These are phyloP conservation scores for Ormyrus rosae DNA, from an alignment of 2,888 invertebrate species.

Conservation along the genomic window DNA sequence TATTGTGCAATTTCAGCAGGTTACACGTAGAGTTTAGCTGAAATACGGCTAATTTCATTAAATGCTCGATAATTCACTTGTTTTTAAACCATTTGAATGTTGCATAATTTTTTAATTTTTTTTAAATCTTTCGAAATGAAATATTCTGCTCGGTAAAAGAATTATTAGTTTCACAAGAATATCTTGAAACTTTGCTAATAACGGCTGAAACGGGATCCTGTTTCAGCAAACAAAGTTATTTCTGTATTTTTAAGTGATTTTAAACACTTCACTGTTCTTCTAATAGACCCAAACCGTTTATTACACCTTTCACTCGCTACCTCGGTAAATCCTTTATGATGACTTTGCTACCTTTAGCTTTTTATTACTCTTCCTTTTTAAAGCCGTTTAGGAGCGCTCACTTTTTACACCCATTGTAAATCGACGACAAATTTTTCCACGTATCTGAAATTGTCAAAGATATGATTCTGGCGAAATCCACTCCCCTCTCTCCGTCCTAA, in stretches of 20 bases:
- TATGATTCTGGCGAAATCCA: background rate
- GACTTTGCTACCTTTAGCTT: slow-evolving; percentile 23
- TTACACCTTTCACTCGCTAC: slow-evolving; percentile 30
- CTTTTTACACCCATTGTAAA: slow-evolving; percentile 14
- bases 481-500: slow-evolving; percentile 3
- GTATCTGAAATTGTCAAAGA: slow-evolving; percentile 10
- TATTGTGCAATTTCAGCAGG: too few species aligned
- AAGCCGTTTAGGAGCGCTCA: slow-evolving; percentile 20
- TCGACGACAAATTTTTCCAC: slow-evolving; percentile 18
- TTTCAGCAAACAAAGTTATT: too few species aligned
- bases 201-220: too few species aligned
- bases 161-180: too few species aligned
- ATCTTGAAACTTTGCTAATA: too few species aligned
- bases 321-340: slow-evolving; percentile 46
- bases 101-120: too few species aligned
- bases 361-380: slow-evolving; percentile 48
- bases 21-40: too few species aligned
- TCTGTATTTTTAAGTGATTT: background rate
- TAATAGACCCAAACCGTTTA: slow-evolving; percentile 31
- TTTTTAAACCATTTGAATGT: too few species aligned
- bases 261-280: slow-evolving; percentile 1
- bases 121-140: too few species aligned
- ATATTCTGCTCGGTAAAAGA: too few species aligned
- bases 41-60: too few species aligned
- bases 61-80: too few species aligned